phyloP scores from a whole-genome alignment of 2,797 vertebrate species.

The Enteromius fasciolatus region DNA sequence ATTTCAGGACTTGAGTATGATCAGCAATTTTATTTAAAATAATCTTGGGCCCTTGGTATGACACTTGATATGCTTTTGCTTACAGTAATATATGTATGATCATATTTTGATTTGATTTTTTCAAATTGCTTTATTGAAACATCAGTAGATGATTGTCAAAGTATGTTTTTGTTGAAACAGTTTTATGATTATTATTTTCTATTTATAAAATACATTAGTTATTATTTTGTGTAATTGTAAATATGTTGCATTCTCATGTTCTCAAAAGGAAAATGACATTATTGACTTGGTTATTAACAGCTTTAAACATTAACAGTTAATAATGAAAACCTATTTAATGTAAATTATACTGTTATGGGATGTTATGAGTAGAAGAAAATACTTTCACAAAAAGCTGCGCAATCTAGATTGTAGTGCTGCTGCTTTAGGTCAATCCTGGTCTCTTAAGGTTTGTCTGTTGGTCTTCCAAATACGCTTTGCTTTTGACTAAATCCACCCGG shows the following conservation, averaged over 20 bases:
- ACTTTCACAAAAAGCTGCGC: constrained; percentile 26
- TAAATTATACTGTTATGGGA: constrained; percentile 39
- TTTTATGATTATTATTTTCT: constrained; percentile 54
- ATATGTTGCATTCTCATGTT: constrained; percentile 56
- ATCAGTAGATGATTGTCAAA: constrained; percentile 59
- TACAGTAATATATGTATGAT: constrained; percentile 52
- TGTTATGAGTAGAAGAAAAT: constrained; percentile 17
- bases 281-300: constrained; percentile 52
- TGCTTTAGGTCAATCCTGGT: constrained; percentile 31
- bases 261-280: constrained; percentile 24
- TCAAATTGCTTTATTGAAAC: constrained; percentile 54
- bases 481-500: constrained; percentile 60
- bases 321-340: constrained; percentile 46
- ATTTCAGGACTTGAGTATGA: constrained; percentile 6
- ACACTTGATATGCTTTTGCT: constrained; percentile 13
- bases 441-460: constrained; percentile 31
- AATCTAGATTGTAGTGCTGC: constrained; percentile 46
- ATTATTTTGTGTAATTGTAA: constrained; percentile 66
- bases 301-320: constrained; percentile 49
- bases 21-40: neutral
- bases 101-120: constrained; percentile 62
- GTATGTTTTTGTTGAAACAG: constrained; percentile 58
- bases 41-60: neutral
- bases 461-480: constrained; percentile 61
- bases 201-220: constrained; percentile 51